Evolutionary conservation across 2,113 vertebrate species (phyloP).

Genomic region (Mustelus asterias): DNA sequence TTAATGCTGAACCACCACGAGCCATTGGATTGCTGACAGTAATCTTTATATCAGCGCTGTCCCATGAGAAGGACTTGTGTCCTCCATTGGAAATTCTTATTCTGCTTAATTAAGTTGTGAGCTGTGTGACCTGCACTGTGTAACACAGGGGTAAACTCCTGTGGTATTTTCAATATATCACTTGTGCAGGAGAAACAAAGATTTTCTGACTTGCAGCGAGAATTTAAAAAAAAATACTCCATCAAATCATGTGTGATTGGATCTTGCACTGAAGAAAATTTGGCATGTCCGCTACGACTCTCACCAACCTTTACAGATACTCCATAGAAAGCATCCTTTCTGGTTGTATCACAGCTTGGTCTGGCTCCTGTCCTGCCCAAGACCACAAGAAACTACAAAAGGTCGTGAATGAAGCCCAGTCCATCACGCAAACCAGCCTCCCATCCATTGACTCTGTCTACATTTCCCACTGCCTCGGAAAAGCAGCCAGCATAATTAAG

Average conservation of each 20-base stretch:
- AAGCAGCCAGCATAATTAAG: no score
- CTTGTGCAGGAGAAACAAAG: not conserved
- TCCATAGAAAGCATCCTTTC: no score
- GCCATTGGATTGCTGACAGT: conserved; percentile 20
- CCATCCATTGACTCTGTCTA: no score
- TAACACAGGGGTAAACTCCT: not conserved
- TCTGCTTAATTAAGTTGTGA: not conserved
- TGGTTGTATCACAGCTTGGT: no score
- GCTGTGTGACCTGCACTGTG: not conserved
- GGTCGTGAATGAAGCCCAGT: no score
- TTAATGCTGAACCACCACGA: not conserved
- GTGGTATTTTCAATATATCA: not conserved
- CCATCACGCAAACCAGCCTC: no score
- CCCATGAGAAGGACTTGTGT: not conserved
- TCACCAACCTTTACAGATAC: no score
- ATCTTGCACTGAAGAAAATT: not conserved
- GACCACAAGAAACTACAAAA: no score
- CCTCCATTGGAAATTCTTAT: conserved; percentile 1
- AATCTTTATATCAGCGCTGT: not conserved
- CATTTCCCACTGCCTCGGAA: no score
- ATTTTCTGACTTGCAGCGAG: not conserved
- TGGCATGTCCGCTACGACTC: no score
- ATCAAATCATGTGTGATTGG: not conserved
- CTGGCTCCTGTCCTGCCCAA: no score
- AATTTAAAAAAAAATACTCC: not conserved